These are phyloP conservation scores for Phalanger gymnotis DNA, from an alignment of 2,797 vertebrate genomes.

Conservation along the genomic window DNA sequence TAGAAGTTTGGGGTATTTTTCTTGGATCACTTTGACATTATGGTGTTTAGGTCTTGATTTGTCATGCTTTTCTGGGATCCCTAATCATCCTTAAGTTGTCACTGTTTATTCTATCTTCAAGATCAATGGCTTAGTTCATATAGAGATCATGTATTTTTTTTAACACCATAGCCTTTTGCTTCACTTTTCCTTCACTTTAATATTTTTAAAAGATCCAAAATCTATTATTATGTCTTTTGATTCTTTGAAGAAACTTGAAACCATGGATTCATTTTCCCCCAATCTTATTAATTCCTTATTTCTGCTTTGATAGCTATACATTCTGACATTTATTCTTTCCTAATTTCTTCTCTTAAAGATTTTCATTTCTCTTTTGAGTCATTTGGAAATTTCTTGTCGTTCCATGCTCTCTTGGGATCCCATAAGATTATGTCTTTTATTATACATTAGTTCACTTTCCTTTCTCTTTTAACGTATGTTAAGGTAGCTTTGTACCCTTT, in stretches of 20 bases:
- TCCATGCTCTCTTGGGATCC: background rate
- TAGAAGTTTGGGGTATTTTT: background rate
- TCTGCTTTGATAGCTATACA: background rate
- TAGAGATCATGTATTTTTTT: background rate
- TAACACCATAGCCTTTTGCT: background rate
- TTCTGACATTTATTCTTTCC: background rate
- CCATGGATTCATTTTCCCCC: background rate
- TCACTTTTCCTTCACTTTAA: background rate
- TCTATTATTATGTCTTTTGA: background rate
- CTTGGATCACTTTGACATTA: background rate
- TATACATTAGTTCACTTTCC: background rate
- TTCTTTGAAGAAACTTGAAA: background rate
- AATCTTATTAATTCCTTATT: background rate
- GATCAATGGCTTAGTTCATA: background rate
- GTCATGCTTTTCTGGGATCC: background rate
- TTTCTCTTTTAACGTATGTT: background rate
- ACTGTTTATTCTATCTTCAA: background rate
- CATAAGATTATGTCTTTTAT: background rate
- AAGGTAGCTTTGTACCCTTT: background rate
- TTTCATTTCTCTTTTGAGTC: background rate
- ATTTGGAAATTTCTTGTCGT: background rate
- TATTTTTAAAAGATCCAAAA: background rate
- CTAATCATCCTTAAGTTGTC: background rate
- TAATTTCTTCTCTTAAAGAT: background rate
- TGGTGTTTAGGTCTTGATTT: background rate